Evolutionary conservation across 2,888 invertebrate species (phyloP).

Genomic region (Calephelis perditalis): DNA sequence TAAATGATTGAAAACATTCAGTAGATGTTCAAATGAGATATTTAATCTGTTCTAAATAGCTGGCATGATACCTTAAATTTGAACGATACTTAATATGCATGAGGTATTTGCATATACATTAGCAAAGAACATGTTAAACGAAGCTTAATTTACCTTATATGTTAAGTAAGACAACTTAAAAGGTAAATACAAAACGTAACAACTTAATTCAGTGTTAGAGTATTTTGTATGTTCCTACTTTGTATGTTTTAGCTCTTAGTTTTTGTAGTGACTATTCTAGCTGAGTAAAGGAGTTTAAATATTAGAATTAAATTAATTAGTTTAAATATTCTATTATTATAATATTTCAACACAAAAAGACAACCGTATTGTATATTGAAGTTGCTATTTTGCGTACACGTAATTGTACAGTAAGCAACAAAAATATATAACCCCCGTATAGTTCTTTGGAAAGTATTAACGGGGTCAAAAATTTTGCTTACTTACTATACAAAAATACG

Average conservation of each 20-base stretch:
- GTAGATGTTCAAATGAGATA: neutral
- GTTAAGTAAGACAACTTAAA: neutral
- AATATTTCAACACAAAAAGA: too few relatives aligned
- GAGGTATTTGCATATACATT: neutral
- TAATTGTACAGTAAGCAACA: too few relatives aligned
- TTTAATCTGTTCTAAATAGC: neutral
- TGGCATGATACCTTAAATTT: constrained; percentile 4
- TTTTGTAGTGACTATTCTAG: neutral
- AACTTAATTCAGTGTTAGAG: neutral
- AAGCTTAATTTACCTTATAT: neutral
- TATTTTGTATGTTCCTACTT: neutral
- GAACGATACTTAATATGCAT: neutral
- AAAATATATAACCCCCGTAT: too few relatives aligned
- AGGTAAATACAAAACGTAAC: too few relatives aligned
- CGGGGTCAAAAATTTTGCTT: too few relatives aligned
- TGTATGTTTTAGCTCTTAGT: neutral
- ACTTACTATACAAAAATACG: too few relatives aligned
- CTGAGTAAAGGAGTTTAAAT: too few relatives aligned
- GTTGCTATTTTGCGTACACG: too few relatives aligned
- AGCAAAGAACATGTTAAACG: neutral
- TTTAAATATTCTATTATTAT: too few relatives aligned
- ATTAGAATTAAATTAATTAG: too few relatives aligned
- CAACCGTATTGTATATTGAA: too few relatives aligned
- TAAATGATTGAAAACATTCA: neutral
- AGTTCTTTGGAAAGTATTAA: too few relatives aligned